These are phyloP conservation scores for Thereva nobilitata DNA, from an alignment of 2,888 invertebrate species.

Conservation along the genomic window DNA sequence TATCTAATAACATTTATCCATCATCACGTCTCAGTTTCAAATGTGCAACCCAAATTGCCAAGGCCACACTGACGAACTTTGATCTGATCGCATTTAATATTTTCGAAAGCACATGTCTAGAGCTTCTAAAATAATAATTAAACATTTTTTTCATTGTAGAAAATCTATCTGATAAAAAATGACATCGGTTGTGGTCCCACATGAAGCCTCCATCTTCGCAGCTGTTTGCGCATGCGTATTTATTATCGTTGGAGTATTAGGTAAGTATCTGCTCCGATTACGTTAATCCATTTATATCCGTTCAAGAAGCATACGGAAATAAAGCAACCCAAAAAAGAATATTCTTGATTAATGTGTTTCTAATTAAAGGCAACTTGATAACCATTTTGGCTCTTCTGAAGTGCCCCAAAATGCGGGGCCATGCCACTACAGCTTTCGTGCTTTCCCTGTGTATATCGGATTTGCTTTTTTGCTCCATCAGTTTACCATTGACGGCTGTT, in stretches of 20 bases:
- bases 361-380: constrained; percentile 72
- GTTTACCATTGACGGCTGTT: constrained; percentile 81
- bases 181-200: constrained; percentile 63
- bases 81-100: no score
- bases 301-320: background rate
- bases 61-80: no score
- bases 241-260: constrained; percentile 76
- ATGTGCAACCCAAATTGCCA: no score
- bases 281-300: constrained; percentile 19
- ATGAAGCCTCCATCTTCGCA: constrained; percentile 75
- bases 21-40: no score
- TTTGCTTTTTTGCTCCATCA: constrained; percentile 80
- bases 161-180: constrained; percentile 10
- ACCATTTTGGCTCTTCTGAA: constrained; percentile 78
- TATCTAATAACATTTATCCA: no score
- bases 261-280: constrained; percentile 60
- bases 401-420: constrained; percentile 76
- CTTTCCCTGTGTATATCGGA: constrained; percentile 85
- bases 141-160: background rate
- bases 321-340: background rate
- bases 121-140: background rate
- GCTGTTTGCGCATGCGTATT: constrained; percentile 79
- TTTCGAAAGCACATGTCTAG: no score
- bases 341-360: background rate
- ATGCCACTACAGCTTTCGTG: constrained; percentile 87